Percentiles rank a stretch among this genome's conserved stretches.
Conservation (phyloP, 2,888 invertebrate genomes). For the Ichneumoninae sp. region DNA sequence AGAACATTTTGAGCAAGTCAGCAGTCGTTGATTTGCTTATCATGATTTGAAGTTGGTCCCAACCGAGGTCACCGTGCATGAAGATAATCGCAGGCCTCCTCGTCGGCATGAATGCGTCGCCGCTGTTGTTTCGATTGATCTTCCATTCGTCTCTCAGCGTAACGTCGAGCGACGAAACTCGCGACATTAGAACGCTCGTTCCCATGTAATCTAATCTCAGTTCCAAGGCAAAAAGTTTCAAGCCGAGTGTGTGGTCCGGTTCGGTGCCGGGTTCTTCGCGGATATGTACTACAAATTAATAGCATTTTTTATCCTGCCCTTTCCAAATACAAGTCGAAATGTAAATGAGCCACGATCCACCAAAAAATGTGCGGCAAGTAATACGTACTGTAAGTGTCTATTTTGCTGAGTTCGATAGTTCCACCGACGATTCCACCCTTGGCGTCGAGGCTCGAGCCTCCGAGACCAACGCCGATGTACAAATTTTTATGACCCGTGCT, state of each 20-base stretch:
- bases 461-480: slow-evolving; percentile 94
- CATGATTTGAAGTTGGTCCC: slow-evolving; percentile 98
- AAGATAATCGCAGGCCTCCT: slow-evolving; percentile 94
- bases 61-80: slow-evolving; percentile 95
- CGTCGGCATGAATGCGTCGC: slow-evolving; percentile 87
- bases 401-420: slow-evolving; percentile 94
- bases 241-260: slow-evolving; percentile 94
- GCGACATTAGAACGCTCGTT: slow-evolving; percentile 95
- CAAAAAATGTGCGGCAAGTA: slow-evolving; percentile 27
- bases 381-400: slow-evolving; percentile 91
- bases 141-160: slow-evolving; percentile 96
- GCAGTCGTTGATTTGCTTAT: slow-evolving; percentile 98
- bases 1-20: slow-evolving; percentile 98
- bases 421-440: slow-evolving; percentile 99
- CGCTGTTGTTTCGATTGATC: slow-evolving; percentile 85
- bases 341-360: background rate
- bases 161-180: slow-evolving; percentile 93
- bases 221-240: slow-evolving; percentile 94
- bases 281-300: slow-evolving; percentile 89
- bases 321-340: slow-evolving; percentile 6
- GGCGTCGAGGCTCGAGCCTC: slow-evolving; percentile 96
- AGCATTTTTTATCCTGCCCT: slow-evolving; percentile 12
- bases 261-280: slow-evolving; percentile 95
- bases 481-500: slow-evolving; percentile 97
- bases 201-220: slow-evolving; percentile 99